Base-by-base conservation (phyloP, 2,888 invertebrate genomes). In the Brenthis ino region DNA sequence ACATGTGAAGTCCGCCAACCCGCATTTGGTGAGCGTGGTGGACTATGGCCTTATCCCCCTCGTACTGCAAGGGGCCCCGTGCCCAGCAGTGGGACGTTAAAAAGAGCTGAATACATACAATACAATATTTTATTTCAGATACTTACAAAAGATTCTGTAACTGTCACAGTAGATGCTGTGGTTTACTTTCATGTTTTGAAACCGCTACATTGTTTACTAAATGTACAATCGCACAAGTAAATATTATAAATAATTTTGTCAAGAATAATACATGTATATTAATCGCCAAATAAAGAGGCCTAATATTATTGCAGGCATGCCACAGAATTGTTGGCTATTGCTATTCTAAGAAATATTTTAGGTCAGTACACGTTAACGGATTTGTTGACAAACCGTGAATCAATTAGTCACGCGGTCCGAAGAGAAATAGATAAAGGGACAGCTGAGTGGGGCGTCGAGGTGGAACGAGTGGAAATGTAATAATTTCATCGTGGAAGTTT, bases 151-250 rank as follows among this genome's bases (percentile, higher is more conserved):
- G 98, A 98, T 86, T 97, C 96, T 5, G 98, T 98, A n/a, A 98
- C 98, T 0, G 97, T 98, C 1, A 96, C 96, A 5, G 97, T 98
- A 6, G 98, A 98, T 83, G 98, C 98, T 0, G 95, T 96, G 14
- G 95, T 96, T 64, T 96, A 96, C 83, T 96, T 95, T 81, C 94
- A 96, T 75, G 95, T 96, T 66, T 93, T 94, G 76, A 94, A 95
- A 80, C 96, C 96, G 0, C 81, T 96, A 12, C 94, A 93, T 79
- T 95, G 96, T 16, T 93, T 96, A 54, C 91, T 96, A 53, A 85
- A 86, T 65, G 79, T 87, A 28, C 79, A 85, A 70, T 77, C 77
- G 50, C 75, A 83, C 69, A 78, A 71, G 86, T 88, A 85, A 74
- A 65, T 37, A 50, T 6, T 24, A 60, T 48, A 33, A 60, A 1